Evolutionary conservation across 2,888 invertebrate genomes (phyloP), one percentile per base, ranked within the genome.

Genomic region (Tiliacea aurago): DNA sequence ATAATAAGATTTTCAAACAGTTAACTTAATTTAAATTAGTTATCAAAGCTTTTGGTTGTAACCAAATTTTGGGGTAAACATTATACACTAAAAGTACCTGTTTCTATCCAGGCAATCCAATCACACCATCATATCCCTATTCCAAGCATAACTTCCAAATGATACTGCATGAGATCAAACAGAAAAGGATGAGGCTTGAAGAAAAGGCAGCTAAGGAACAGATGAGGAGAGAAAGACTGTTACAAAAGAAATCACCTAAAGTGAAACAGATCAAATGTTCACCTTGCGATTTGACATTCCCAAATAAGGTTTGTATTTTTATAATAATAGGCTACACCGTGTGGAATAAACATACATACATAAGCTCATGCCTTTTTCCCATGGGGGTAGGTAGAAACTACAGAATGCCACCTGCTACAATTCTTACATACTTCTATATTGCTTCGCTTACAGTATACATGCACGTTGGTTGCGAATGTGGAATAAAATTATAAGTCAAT

Each of bases 91-190:
- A 61, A 72, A 43, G 41, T 66, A 67, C 49, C 64, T 13, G 28
- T 72, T 62, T 65, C 13, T 59, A 88, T 87, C 28, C 82, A 95
- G 95, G 95, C 78, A 94, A 94, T 84, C 94, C 94, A 70, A 28
- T 70, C 10, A 88, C 90, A 65, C 88, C 94, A 80, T 93, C 93
- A 56, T 96, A 96, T 86, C 96, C 96, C 85, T 95, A 96, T 88
- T 96, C 96, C 41, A 96, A 95, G 87, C 95, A 95, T 88, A 95
- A 96, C 73, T 96, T 96, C 82, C 95, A 96, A 87, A 81, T 94
- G 61, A 95, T 96, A 74, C 83, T 96, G 69, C 94, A 95, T 84
- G 91, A 95, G 80, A 95, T 96, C 90, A 96, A 95, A 82, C 84
- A 92, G 53, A 94, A 93, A 76, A 88, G 94, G 67, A 85, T 93